Percentiles rank a stretch among this genome's conserved stretches.
phyloP scores from a whole-genome alignment of 2,888 invertebrate species.

The Euspilapteryx auroguttella region DNA sequence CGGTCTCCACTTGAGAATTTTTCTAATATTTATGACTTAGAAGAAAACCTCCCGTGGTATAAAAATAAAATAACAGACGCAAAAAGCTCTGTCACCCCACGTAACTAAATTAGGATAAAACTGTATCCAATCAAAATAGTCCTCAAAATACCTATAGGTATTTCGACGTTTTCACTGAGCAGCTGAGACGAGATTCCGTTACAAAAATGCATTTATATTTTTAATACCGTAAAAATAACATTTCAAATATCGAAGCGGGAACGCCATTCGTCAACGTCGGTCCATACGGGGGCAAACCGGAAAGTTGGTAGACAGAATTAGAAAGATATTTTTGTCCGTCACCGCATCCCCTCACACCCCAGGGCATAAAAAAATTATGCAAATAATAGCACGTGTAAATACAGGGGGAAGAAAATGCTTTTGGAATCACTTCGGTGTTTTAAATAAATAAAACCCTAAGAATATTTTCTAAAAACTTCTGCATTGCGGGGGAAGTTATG shows the following conservation, averaged over 20 bases:
- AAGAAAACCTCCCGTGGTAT: too few species aligned
- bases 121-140: too few species aligned
- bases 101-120: too few species aligned
- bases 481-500: background rate
- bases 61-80: too few species aligned
- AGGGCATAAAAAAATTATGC: slow-evolving; percentile 26
- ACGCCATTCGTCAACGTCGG: slow-evolving; percentile 45
- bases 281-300: slow-evolving; percentile 31
- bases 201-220: too few species aligned
- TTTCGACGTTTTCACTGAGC: too few species aligned
- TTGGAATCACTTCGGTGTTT: slow-evolving; percentile 7
- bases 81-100: too few species aligned
- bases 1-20: too few species aligned
- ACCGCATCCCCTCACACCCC: slow-evolving; percentile 9
- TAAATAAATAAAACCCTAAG: slow-evolving; percentile 18
- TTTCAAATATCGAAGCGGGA: slow-evolving; percentile 16
- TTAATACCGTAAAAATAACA: slow-evolving; percentile 4
- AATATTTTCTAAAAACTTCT: slow-evolving; percentile 4
- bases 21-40: too few species aligned
- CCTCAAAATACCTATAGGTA: too few species aligned
- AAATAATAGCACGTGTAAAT: slow-evolving; percentile 57
- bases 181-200: too few species aligned
- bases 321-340: slow-evolving; percentile 55
- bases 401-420: slow-evolving; percentile 31
- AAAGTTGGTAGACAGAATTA: slow-evolving; percentile 49